These are phyloP conservation scores for Rousettus madagascariensis DNA, from an alignment of 2,797 vertebrate species.

Conservation along the genomic window DNA sequence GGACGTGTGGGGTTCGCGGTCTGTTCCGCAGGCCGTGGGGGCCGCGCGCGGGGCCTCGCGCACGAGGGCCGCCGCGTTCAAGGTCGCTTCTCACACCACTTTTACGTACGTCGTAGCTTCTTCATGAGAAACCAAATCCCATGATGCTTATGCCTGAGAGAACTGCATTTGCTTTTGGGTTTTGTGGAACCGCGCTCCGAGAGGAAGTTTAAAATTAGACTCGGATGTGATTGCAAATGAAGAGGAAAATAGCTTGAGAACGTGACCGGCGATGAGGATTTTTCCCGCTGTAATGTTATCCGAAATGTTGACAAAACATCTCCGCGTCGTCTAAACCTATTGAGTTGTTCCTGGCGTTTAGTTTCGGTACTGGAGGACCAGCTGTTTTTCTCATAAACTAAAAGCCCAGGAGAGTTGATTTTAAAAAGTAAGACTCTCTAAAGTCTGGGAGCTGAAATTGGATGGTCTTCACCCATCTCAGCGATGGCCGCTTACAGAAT, in stretches of 20 bases:
- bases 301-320: background rate
- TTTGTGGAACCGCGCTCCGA: background rate
- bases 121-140: background rate
- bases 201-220: background rate
- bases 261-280: background rate
- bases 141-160: background rate
- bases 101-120: background rate
- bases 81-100: background rate
- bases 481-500: background rate
- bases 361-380: background rate
- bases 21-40: too few species aligned
- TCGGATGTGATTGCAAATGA: background rate
- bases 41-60: too few species aligned
- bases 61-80: too few species aligned
- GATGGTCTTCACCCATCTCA: accelerated
- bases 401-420: background rate
- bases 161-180: background rate
- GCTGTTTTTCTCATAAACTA: background rate
- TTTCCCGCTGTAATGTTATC: background rate
- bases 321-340: background rate
- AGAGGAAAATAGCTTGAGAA: background rate
- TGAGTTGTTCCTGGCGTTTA: background rate
- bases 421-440: background rate
- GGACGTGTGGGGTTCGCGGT: too few species aligned
- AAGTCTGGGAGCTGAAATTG: background rate